Evolutionary conservation across 2,888 invertebrate species (phyloP), one percentile per base, ranked within the genome.

Genomic region (Melinaea menophilus): DNA sequence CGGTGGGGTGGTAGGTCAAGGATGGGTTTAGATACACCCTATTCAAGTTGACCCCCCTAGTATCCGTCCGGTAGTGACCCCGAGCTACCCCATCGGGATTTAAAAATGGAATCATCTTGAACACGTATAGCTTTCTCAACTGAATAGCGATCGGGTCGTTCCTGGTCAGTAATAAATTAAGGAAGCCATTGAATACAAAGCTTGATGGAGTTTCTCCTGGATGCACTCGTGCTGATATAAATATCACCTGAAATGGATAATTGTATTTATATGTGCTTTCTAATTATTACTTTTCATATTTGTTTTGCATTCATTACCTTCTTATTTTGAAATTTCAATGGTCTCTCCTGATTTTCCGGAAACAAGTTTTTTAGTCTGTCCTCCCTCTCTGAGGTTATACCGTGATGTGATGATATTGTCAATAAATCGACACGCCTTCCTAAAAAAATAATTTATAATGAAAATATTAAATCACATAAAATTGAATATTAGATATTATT

Each of bases 121-220:
- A 97, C 70, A 98, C 96, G 79, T 95, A 96, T 56, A 93, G 78
- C 75, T 93, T 93, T 59, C 97, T 92, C 56, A 98, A 88, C 63
- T 92, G 90, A 59, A 93, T 90, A 31, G 96, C 96, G 62, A 95
- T 92, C 1, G 94, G 93, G 81, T 97, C 97, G 65, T 94, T 94
- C 41, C 94, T 92, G 65, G 92, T 93, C 22, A 97, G 82, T 54
- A 98, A 87, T 55, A 96, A 93, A 78, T 96, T 95, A 5, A 98
- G 86, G 75, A 97, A 94, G 0, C 98, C 98, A 81, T 97, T 97
- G 82, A 97, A 94, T 12, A 97, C 97, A 85, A 95, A 96, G 83
- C 95, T 96, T 1, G 96, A 95, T 1, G 97, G 97, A 0, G 97
- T 97, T 86, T 98, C 98, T 2, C 97, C 97, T 12, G 97, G 97